Base-by-base conservation (phyloP, 2,797 vertebrate genomes). In the Periparus ater region DNA sequence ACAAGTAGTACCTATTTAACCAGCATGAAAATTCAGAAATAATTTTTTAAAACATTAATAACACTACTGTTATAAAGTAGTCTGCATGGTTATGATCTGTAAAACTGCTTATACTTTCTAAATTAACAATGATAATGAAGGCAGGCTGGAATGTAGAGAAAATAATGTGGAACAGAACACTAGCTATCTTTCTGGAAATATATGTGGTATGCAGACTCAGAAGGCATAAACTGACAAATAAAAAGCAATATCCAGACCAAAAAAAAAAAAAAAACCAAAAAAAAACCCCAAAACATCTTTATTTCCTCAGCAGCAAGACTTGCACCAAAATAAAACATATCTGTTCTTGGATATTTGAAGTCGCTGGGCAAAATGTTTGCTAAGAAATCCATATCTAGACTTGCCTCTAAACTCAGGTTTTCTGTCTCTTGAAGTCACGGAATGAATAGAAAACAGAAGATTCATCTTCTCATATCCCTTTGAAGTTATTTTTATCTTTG, bases 401-500 rank as follows among this genome's bases (percentile, higher is more conserved):
- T 65, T 90, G 50, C 74, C 30, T 92, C 74, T 88, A 48, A 94
- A 84, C 57, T 70, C 60, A 60, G 48, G 29, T 80, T 91, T 90
- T 82, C 80, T 54, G 66, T 50, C 57, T 87, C 73, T 70, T 68
- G 40, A 47, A 94, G 92, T 70, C 38, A 55, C 0, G 3, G 66
- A 80, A 88, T 26, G 40, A 93, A 84, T 80, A 84, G 58, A 89
- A 92, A 95, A 53, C 60, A 88, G 89, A 62, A 82, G 55, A 57
- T 93, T 77, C 44, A 53, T 84, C 30, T 77, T 83, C 51, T 77
- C 7, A 0, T 68, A 32, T 26, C 63, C 54, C 90, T 90, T 92
- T 70, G 87, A 95, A 96, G 94, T 75, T 95, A 92, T 95, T 96
- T 95, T 96, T 94, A 78, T 85, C 90, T 80, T 78, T 38, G 50